Conservation (phyloP, 2,888 invertebrate species). For the Eristalinus sepulchralis region DNA sequence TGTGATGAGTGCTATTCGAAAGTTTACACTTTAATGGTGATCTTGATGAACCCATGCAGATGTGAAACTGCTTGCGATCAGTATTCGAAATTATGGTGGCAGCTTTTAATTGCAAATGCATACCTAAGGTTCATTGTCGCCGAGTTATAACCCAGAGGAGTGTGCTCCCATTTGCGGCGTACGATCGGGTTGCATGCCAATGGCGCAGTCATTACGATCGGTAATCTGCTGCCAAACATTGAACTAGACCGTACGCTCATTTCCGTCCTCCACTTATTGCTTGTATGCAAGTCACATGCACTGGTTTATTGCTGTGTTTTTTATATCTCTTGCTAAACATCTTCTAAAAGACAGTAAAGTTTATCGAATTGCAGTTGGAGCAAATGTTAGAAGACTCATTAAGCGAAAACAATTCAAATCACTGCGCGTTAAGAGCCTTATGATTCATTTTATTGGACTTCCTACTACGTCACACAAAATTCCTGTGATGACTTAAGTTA, state of each 20-base stretch:
- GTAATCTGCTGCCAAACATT: conserved; percentile 9
- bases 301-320: not conserved
- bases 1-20: not conserved
- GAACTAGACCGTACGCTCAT: conserved; percentile 5
- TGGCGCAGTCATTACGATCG: not conserved
- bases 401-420: not conserved
- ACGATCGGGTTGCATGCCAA: not conserved
- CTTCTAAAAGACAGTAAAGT: not conserved
- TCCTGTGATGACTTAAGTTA: too few species aligned
- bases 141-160: not conserved
- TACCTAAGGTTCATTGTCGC: not conserved
- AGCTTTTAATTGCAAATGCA: not conserved
- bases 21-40: not conserved
- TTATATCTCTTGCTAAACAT: not conserved
- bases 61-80: not conserved
- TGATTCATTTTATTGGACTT: not conserved
- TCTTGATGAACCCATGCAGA: not conserved
- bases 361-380: not conserved
- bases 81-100: not conserved
- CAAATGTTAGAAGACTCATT: not conserved
- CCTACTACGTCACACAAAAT: not conserved
- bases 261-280: not conserved
- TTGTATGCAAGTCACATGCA: not conserved
- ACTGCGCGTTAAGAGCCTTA: not conserved
- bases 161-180: not conserved